Percentiles rank a stretch among this genome's conserved stretches.
These are phyloP conservation scores for Apis cerana DNA, from an alignment of 1,140 invertebrate species.

Conservation along the genomic window DNA sequence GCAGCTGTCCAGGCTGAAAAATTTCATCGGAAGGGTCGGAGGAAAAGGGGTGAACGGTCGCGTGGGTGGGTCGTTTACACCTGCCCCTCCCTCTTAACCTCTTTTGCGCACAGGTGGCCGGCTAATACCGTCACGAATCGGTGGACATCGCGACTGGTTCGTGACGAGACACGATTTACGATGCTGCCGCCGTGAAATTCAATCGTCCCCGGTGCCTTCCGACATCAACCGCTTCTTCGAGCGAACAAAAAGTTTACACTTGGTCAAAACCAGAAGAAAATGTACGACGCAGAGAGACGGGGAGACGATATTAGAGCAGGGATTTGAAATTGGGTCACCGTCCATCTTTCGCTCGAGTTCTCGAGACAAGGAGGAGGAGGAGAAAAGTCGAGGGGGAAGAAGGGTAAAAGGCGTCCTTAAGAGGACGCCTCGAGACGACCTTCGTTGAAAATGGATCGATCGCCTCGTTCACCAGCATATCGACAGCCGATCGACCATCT, in stretches of 20 bases:
- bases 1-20: constrained; percentile 31
- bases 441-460: constrained; percentile 51
- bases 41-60: constrained; percentile 58
- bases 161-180: constrained; percentile 23
- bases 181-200: not conserved
- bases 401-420: constrained; percentile 22
- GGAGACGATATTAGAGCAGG: not conserved
- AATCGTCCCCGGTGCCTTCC: not conserved
- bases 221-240: not conserved
- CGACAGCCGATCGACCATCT: constrained; percentile 11
- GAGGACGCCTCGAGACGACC: constrained; percentile 32
- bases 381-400: constrained; percentile 18
- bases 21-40: constrained; percentile 43
- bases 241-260: not conserved
- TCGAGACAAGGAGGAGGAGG: not conserved
- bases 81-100: constrained; percentile 19
- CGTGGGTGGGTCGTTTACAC: constrained; percentile 69
- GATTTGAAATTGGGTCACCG: constrained; percentile 16
- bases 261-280: not conserved
- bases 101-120: constrained; percentile 40
- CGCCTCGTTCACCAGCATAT: not conserved
- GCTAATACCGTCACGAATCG: constrained; percentile 30
- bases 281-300: not conserved
- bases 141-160: constrained; percentile 17
- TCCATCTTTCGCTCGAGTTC: not conserved